These are phyloP conservation scores for Anguilla japonica DNA, from an alignment of 2,113 vertebrate species.

Conservation along the genomic window DNA sequence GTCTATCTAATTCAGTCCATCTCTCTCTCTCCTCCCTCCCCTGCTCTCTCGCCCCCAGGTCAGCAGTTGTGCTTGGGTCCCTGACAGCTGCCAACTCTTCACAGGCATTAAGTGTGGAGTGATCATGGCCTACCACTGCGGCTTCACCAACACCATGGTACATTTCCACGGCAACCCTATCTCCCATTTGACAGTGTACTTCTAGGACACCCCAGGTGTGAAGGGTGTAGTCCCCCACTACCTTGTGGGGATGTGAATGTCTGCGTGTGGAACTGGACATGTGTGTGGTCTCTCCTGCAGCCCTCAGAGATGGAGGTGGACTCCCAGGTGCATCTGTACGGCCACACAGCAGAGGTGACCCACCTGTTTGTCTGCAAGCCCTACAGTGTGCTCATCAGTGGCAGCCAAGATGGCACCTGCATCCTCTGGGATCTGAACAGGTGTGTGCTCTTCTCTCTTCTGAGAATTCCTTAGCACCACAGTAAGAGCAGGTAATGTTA, in stretches of 20 bases:
- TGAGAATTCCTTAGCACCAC: not conserved
- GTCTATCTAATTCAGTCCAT: not conserved
- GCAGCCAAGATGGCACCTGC: conserved; percentile 92
- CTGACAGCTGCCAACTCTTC: conserved; percentile 97
- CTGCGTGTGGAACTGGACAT: not conserved
- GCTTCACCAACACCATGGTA: conserved; percentile 84
- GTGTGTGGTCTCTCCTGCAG: conserved; percentile 56
- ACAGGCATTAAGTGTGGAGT: conserved; percentile 94
- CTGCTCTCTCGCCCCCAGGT: conserved; percentile 68
- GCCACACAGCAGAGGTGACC: conserved; percentile 90
- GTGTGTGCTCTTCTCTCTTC: conserved; percentile 35
- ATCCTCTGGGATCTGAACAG: conserved; percentile 99
- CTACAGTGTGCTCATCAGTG: conserved; percentile 95
- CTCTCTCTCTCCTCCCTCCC: not conserved
- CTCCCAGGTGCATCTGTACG: conserved; percentile 87
- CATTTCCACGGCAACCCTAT: conserved; percentile 59
- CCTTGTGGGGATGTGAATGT: not conserved
- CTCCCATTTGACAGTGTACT: conserved; percentile 40
- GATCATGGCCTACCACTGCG: conserved; percentile 93
- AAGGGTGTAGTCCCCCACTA: conserved; percentile 28
- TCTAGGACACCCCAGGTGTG: conserved; percentile 53
- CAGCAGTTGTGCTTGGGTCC: conserved; percentile 96
- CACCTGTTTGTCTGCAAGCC: conserved; percentile 93
- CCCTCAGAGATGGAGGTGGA: conserved; percentile 97
- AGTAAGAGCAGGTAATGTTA: not conserved